Evolutionary conservation across 2,113 vertebrate genomes (phyloP), one percentile per base, ranked within the genome.

Genomic region (Dipodomys stephensi): DNA sequence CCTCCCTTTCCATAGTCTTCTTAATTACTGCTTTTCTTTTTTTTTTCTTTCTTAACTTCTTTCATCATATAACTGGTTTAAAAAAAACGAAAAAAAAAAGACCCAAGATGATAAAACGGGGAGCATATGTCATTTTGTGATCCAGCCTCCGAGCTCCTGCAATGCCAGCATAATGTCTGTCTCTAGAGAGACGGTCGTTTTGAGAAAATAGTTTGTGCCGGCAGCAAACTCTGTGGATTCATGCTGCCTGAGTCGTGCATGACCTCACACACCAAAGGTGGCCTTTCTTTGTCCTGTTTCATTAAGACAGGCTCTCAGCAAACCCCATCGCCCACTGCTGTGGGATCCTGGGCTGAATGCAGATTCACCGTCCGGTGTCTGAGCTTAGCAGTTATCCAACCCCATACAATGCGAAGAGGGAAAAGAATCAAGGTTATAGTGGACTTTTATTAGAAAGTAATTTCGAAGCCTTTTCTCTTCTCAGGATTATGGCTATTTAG

Each of bases 371-470:
- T 30, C 28, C 0, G 20, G 0, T 23, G 49, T 84, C 18, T 9
- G 9, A 68, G 22, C 20, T 62, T 25, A 35, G 32, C 2, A 7
- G 53, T 16, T 32, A 46, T 28, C 93, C 46, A 76, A 25, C 27
- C 6, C 65, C 30, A 19, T 15, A 49, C 49, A 6, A 23, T 0
- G 19, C 65, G 28, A 22, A 53, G 19, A 2, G 49, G 10, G 15
- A 49, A 77, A 72, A 60, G 76, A 83, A 80, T 30, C 60, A 71
- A 90, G 72, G 39, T 87, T 20, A 32, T 2, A 0, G 20, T 35
- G 25, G 27, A 49, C 93, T 85, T 81, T 95, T 19, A 76, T 84
- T 44, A 88, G 86, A 90, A 96, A 92, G 86, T 1, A 44, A 77
- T 64, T 85, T 73, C 57, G 25, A 83, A 35, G 7, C 9, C 72